Evolutionary conservation across 2,888 invertebrate genomes (phyloP).

Genomic region (Drymonia ruficornis): DNA sequence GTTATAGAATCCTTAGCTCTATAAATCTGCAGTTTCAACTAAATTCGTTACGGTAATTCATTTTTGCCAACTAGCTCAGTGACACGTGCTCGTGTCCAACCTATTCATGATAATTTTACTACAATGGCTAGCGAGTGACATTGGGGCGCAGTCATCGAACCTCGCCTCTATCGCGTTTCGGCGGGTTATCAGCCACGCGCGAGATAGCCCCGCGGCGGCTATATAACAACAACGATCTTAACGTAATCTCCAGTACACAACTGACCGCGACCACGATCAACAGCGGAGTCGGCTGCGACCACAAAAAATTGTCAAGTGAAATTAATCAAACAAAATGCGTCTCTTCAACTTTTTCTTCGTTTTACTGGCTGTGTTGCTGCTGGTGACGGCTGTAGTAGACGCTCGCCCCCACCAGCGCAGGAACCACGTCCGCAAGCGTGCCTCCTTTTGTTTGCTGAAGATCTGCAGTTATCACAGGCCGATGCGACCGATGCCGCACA

Average conservation of each 20-base stretch:
- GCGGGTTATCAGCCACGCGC: slow-evolving; percentile 78
- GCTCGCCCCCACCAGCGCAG: slow-evolving; percentile 46
- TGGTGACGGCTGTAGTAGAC: slow-evolving; percentile 43
- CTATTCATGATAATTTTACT: slow-evolving; percentile 75
- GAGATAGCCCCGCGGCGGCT: slow-evolving; percentile 67
- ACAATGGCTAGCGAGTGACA: slow-evolving; percentile 68
- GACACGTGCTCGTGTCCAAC: slow-evolving; percentile 35
- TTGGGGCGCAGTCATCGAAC: slow-evolving; percentile 81
- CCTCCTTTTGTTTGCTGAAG: slow-evolving; percentile 66
- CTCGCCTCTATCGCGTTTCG: slow-evolving; percentile 59
- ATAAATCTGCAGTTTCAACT: too few species aligned
- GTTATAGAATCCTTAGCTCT: too few species aligned
- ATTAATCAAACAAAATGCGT: slow-evolving; percentile 60
- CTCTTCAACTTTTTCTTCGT: slow-evolving; percentile 55
- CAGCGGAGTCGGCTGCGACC: slow-evolving; percentile 28
- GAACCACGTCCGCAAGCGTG: slow-evolving; percentile 50
- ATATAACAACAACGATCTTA: slow-evolving; percentile 62
- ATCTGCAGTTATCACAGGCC: slow-evolving; percentile 64
- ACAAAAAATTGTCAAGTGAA: background rate
- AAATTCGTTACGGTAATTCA: too few species aligned
- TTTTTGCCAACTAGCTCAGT: background rate
- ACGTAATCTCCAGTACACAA: slow-evolving; percentile 62
- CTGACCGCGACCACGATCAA: slow-evolving; percentile 56
- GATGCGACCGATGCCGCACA: slow-evolving; percentile 41
- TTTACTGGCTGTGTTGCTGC: slow-evolving; percentile 49